Percentiles rank a stretch among this genome's conserved stretches.
Evolutionary conservation across 2,113 vertebrate species (phyloP).

Genomic region (Spermophilus dauricus): DNA sequence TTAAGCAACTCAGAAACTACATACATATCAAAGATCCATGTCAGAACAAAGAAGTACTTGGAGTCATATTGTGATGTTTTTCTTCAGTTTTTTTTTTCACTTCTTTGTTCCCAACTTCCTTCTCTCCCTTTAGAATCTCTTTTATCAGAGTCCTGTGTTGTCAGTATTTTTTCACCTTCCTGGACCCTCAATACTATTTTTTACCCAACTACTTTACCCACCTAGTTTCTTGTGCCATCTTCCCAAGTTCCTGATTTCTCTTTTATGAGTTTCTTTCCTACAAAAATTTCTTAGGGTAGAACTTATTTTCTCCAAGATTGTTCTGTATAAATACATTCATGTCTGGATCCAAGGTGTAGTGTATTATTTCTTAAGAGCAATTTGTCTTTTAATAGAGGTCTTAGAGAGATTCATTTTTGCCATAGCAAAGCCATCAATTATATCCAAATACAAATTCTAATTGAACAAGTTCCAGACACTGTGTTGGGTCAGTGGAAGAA

Average conservation of each 20-base stretch:
- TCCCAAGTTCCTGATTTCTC: neutral
- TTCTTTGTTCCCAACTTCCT: neutral
- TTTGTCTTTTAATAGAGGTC: neutral
- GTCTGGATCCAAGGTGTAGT: neutral
- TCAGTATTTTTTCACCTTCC: neutral
- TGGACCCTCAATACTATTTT: neutral
- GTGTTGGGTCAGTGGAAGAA: neutral
- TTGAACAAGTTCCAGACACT: neutral
- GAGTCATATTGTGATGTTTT: neutral
- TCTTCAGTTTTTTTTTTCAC: neutral
- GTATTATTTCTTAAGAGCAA: neutral
- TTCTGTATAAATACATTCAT: neutral
- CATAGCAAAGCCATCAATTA: neutral
- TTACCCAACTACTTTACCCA: neutral
- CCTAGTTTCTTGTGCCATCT: neutral
- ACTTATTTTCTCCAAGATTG: neutral
- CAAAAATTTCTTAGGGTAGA: neutral
- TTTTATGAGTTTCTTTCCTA: neutral
- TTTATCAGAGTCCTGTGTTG: neutral
- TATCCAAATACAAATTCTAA: conserved; percentile 39
- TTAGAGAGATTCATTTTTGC: neutral
- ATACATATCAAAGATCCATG: neutral
- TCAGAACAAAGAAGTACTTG: neutral
- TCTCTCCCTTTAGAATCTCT: neutral
- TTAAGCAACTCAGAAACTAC: neutral